Base-by-base conservation (phyloP, 1,140 invertebrate species). In the Fopius arisanus region DNA sequence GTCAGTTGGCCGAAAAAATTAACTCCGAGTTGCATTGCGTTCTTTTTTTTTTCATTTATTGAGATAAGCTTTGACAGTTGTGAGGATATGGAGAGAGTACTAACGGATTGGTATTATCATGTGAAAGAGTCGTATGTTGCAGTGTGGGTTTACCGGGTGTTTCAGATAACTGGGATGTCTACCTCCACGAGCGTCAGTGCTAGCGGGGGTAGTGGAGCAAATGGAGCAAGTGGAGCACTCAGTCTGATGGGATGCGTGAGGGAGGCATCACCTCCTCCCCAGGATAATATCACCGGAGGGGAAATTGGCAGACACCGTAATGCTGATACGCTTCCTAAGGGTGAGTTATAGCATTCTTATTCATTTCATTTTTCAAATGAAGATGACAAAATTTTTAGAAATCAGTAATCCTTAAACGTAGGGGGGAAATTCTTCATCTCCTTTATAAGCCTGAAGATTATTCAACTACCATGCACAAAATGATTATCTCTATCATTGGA, bases 171-270 rank as follows among this genome's bases (percentile, higher is more conserved):
- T 37, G 65, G 48, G 26, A 80, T 86, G 84, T 83, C 86, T 71
- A 86, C 78, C 75, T 82, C 80, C 79, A 79, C 81, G 70, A 76
- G 77, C n/a, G n/a, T n/a, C n/a, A n/a, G n/a, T n/a, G n/a, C n/a
- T 7, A 79, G 76, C 54, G 73, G 75, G 19, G 72, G 76, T 51
- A 77, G 59, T 14, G 72, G 76, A 6, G 72, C 77, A 12, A 72
- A 78, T 6, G 78, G 79, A 6, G 78, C 79, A 65, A 81, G 86
- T 51, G 86, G 87, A 72, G 86, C 86, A 40, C 81, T 89, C 43
- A 88, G 87, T 72, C 81, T 87, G 66, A 89, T 89, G 86, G 87
- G 88, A 26, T 89, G 88, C 72, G 86, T 89, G 66, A 86, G 88
- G 31, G 88, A 89, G 77, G 83, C 88, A 14, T 88, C 88, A 40